phyloP scores from a whole-genome alignment of 2,113 vertebrate species.

The Erythrocebus patas region DNA sequence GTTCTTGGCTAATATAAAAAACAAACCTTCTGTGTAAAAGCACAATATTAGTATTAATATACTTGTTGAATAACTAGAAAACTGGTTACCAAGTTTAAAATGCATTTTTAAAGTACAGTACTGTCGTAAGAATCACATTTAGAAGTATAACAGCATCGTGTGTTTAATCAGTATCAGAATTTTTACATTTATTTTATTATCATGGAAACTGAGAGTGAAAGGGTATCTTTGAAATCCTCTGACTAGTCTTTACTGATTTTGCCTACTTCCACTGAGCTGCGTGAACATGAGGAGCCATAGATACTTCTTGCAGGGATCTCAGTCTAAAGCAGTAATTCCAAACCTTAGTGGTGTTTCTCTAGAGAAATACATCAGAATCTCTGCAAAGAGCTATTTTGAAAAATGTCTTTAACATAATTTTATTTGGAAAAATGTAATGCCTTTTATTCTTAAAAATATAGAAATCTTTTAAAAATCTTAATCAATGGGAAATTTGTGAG shows the following conservation, averaged over 20 bases:
- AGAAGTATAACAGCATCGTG: neutral
- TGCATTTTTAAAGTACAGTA: neutral
- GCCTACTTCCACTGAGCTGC: neutral
- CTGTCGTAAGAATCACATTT: neutral
- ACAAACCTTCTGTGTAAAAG: neutral
- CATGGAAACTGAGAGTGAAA: neutral
- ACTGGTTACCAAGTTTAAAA: constrained; percentile 8
- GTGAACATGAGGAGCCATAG: neutral
- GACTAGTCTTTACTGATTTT: neutral
- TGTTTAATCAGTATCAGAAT: neutral
- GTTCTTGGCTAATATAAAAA: neutral
- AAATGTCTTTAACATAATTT: neutral
- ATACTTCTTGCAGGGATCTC: neutral
- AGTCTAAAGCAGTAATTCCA: neutral
- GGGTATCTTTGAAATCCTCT: neutral
- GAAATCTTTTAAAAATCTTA: neutral
- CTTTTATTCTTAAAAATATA: neutral
- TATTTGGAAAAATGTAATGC: neutral
- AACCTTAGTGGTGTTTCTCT: neutral
- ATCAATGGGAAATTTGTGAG: neutral
- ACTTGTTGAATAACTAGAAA: neutral
- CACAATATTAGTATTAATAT: neutral
- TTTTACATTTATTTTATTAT: neutral
- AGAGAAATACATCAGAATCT: neutral
- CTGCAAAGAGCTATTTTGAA: neutral